Conservation (phyloP, 2,113 vertebrate species). For the Tor tambroides region DNA sequence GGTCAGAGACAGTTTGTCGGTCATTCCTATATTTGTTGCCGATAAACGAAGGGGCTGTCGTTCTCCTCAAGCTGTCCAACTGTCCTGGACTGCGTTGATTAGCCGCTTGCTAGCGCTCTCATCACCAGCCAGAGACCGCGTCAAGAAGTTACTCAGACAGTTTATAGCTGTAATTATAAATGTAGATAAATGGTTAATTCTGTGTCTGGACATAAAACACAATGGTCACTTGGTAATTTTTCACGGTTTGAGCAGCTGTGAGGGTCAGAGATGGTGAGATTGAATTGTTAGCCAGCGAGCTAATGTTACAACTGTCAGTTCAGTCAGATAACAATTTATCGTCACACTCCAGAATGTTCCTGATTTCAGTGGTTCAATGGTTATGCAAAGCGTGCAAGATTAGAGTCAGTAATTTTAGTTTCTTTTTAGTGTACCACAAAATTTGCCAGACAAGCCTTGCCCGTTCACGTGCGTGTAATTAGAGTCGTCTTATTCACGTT, state of each 20-base stretch:
- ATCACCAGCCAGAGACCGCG: background rate
- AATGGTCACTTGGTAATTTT: background rate
- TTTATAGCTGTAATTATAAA: background rate
- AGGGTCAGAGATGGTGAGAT: background rate
- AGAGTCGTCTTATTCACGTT: background rate
- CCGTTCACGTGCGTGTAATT: background rate
- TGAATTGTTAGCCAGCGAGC: conserved; percentile 27
- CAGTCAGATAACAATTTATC: conserved; percentile 33
- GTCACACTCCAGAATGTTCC: background rate
- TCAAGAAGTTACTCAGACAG: conserved; percentile 30
- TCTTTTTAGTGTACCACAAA: background rate
- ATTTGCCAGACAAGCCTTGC: background rate
- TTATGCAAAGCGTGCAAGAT: background rate
- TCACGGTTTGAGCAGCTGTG: background rate
- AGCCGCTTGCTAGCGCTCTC: conserved; percentile 30
- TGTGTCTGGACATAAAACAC: background rate
- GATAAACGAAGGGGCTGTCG: background rate
- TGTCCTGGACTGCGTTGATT: background rate
- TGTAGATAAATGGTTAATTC: no score
- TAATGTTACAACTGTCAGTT: conserved; percentile 14
- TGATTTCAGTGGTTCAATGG: conserved; percentile 1
- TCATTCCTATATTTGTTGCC: background rate
- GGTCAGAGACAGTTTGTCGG: background rate
- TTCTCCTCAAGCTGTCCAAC: background rate
- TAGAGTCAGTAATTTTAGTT: background rate